Evolutionary conservation across 2,797 vertebrate species (phyloP), one percentile per base, ranked within the genome.

Genomic region (Pseudocheirus occidentalis): DNA sequence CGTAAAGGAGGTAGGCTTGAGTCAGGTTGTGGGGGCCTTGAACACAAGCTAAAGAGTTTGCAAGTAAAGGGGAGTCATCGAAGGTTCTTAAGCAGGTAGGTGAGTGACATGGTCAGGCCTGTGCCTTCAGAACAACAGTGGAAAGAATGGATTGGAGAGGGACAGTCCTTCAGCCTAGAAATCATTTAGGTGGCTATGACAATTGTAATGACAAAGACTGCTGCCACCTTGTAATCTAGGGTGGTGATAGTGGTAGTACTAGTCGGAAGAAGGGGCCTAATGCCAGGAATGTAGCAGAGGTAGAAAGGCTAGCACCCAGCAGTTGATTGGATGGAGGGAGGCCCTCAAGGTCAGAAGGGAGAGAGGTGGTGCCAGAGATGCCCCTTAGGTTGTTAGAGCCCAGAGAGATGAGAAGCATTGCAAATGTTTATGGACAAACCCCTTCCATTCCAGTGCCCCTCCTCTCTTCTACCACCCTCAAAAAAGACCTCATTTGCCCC

Each of bases 181-280:
- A 62, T 29, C 28, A 34, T 13, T 34, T 62, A 40, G 5, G 16
- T n/a, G 16, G 34, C 18, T n/a, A 6, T 73, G 62, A 73, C n/a
- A 40, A 73, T 73, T n/a, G 62, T n/a, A 73, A 18, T 73, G n/a
- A 18, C 34, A 73, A 66, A n/a, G 62, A 18, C 90, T 21, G 59
- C 16, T 54, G 53, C 53, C 10, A 54, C 53, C 53, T 11, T 54
- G 0, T 92, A 56, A 93, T 92, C 94, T 89, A 93, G 62, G 62
- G 9, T 14, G 94, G 91, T 95, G 54, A 29, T 57, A 7, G 31
- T 96, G 29, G 90, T 90, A 94, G 91, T 54, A n/a, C n/a, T n/a
- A 54, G 53, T 46, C 18, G 55, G 92, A 31, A 94, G 62, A 91
- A 95, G 55, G 89, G 54, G 66, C 55, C 53, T 81, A 31, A 93